phyloP scores from a whole-genome alignment of 2,797 vertebrate species.

The Notolabrus celidotus region DNA sequence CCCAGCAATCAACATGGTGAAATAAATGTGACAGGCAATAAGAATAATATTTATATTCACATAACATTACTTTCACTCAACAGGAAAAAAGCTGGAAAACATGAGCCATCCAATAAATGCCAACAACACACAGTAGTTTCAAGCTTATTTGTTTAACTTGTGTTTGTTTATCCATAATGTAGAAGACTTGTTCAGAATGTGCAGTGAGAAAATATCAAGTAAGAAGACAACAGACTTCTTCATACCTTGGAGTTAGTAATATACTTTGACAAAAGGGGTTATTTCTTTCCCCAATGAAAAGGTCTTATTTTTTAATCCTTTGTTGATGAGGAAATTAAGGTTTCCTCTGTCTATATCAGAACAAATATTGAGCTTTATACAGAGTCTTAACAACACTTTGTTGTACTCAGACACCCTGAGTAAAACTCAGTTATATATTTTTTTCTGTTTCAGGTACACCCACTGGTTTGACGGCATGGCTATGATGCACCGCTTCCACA shows the following conservation, averaged over 20 bases:
- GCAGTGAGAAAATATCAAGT: not conserved
- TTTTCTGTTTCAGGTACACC: constrained; percentile 83
- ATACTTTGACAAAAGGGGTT: not conserved
- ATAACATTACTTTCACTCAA: too few relatives aligned
- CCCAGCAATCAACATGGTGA: not conserved
- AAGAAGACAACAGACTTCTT: not conserved
- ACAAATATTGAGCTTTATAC: too few relatives aligned
- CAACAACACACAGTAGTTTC: not conserved
- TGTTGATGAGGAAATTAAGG: too few relatives aligned
- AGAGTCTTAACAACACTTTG: too few relatives aligned
- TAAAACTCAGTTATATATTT: not conserved
- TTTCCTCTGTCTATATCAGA: too few relatives aligned
- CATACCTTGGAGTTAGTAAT: not conserved
- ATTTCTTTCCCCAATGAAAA: not conserved
- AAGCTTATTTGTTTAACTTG: too few relatives aligned
- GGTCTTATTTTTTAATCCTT: too few relatives aligned
- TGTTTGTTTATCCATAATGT: not conserved
- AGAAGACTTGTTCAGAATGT: not conserved
- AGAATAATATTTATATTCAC: not conserved
- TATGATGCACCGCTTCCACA: constrained; percentile 92
- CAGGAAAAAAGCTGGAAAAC: not conserved
- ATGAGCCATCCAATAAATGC: constrained; percentile 1
- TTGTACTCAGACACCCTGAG: not conserved
- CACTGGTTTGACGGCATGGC: constrained; percentile 98
- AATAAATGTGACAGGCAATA: not conserved